A percentile compares a stretch with the other conserved stretches of the same genome.
Conservation (phyloP, 2,797 vertebrate species). For the Myotis vivesi region DNA sequence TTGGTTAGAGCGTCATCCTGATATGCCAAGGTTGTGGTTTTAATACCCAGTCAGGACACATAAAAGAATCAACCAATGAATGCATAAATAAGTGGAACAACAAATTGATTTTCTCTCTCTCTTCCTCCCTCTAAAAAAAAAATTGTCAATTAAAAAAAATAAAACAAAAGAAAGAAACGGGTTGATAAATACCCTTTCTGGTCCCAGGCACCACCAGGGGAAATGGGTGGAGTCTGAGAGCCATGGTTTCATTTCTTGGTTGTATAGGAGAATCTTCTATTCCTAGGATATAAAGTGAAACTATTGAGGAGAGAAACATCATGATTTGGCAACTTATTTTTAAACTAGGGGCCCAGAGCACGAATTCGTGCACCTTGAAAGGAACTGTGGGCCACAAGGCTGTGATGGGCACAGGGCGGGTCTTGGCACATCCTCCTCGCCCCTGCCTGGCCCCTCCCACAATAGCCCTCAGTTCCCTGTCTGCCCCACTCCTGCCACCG, state of each 20-base stretch:
- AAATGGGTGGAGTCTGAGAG: conserved; percentile 61
- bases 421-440: no score
- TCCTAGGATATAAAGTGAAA: background rate
- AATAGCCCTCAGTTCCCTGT: no score
- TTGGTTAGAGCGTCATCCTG: background rate
- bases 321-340: background rate
- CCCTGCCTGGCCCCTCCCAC: no score
- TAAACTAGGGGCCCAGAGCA: background rate
- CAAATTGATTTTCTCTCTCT: background rate
- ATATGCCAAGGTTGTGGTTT: background rate
- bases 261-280: background rate
- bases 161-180: background rate
- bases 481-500: no score
- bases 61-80: background rate
- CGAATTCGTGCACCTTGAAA: no score
- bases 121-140: background rate
- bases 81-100: background rate
- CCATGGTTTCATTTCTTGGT: background rate
- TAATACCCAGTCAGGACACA: background rate
- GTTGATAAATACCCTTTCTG: conserved; percentile 66
- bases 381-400: no score
- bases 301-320: background rate
- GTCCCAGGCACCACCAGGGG: conserved; percentile 44
- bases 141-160: background rate
- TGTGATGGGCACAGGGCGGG: no score